Evolutionary conservation across 1,140 invertebrate species (phyloP).

Genomic region (Teleopsis dalmanni): DNA sequence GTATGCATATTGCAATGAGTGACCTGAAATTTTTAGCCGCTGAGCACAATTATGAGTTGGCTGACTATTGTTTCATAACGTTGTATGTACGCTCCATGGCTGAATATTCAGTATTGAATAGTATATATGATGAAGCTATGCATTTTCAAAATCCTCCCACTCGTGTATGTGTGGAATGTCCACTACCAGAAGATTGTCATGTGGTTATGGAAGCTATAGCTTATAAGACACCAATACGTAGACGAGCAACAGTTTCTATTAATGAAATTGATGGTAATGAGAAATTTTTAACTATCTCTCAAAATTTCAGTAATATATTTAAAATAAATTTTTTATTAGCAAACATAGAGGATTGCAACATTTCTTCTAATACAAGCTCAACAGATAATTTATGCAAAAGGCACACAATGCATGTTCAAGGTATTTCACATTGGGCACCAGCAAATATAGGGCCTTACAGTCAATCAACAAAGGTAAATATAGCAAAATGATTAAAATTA

Average conservation of each 20-base stretch:
- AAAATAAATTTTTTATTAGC: too few relatives aligned
- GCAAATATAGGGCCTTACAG: constrained; percentile 94
- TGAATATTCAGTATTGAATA: constrained; percentile 69
- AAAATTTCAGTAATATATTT: too few relatives aligned
- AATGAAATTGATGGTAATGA: constrained; percentile 6
- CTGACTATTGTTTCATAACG: constrained; percentile 69
- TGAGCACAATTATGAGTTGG: constrained; percentile 52
- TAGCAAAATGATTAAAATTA: too few relatives aligned
- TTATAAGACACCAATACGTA: constrained; percentile 45
- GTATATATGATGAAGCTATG: constrained; percentile 66
- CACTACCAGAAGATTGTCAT: constrained; percentile 60
- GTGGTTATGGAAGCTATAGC: constrained; percentile 72
- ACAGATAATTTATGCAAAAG: constrained; percentile 17
- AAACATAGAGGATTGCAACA: too few relatives aligned
- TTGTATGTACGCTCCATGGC: constrained; percentile 77
- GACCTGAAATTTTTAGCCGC: constrained; percentile 23
- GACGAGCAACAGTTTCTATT: constrained; percentile 8
- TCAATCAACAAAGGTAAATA: constrained; percentile 68
- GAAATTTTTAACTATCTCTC: too few relatives aligned
- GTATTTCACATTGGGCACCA: constrained; percentile 92
- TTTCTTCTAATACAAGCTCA: too few relatives aligned
- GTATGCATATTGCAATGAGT: constrained; percentile 33
- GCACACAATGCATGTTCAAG: constrained; percentile 82
- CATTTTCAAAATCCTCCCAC: constrained; percentile 77
- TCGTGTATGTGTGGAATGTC: constrained; percentile 78